phyloP scores from a whole-genome alignment of 92 coral and sea anemone species.

The Palythoa grandis region DNA sequence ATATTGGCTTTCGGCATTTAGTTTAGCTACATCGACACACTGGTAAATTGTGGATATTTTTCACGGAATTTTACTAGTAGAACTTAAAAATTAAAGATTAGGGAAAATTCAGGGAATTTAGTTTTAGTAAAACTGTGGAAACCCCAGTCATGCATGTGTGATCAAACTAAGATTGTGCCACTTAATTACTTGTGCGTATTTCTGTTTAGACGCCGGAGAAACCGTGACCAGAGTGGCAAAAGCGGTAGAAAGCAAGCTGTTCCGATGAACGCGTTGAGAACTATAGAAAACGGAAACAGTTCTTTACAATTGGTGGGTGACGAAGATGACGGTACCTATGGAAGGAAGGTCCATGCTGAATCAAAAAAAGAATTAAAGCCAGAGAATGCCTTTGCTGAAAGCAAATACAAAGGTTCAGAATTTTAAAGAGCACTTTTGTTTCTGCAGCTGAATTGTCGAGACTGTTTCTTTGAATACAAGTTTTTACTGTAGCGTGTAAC shows the following conservation, averaged over 20 bases:
- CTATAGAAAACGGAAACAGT: not conserved
- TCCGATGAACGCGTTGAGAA: not conserved
- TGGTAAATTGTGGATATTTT: too few relatives aligned
- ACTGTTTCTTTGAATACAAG: not conserved
- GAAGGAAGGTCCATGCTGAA: not conserved
- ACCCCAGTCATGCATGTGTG: not conserved
- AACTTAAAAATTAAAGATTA: too few relatives aligned
- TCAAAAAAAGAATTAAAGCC: not conserved
- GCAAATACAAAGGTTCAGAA: not conserved
- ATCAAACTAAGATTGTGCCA: not conserved
- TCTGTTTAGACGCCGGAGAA: not conserved
- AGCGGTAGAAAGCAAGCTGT: not conserved
- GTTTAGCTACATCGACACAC: too few relatives aligned
- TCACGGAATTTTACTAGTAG: too few relatives aligned
- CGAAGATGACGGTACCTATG: not conserved
- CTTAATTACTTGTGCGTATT: not conserved
- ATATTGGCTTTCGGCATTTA: too few relatives aligned
- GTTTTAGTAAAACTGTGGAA: too few relatives aligned
- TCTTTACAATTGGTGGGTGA: not conserved
- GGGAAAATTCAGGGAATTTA: too few relatives aligned
- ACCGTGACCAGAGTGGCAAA: not conserved
- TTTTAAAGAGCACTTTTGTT: too few relatives aligned
- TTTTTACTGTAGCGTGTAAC: not conserved
- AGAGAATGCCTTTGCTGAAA: not conserved
- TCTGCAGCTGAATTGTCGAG: not conserved